These are phyloP conservation scores for Lucilia sericata DNA, from an alignment of 1,140 invertebrate species.

Conservation along the genomic window DNA sequence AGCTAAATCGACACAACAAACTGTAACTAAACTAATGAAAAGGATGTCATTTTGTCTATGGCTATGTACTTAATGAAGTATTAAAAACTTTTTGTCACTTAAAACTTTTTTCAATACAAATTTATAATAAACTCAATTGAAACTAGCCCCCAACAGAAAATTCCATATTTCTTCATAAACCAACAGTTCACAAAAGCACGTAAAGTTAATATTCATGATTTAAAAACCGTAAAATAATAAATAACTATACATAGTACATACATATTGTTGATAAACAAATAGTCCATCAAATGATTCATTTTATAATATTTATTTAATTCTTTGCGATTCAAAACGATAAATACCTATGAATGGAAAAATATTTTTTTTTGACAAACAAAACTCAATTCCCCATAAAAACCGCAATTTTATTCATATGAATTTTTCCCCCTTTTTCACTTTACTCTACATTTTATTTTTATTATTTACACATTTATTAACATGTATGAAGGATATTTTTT, in stretches of 20 bases:
- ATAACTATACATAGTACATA: too few relatives aligned
- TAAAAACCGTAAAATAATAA: not conserved
- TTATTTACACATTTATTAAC: not conserved
- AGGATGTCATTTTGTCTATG: too few relatives aligned
- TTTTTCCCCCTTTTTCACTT: not conserved
- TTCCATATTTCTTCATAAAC: too few relatives aligned
- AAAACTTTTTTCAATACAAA: too few relatives aligned
- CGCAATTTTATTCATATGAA: not conserved
- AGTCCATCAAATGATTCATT: not conserved
- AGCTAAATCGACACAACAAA: too few relatives aligned
- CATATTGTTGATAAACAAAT: not conserved
- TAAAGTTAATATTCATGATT: not conserved
- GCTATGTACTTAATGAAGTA: too few relatives aligned
- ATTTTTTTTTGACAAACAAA: not conserved
- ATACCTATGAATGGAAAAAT: not conserved
- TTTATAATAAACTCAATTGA: too few relatives aligned
- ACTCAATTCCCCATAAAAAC: not conserved
- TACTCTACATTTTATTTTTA: not conserved
- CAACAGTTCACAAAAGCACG: not conserved
- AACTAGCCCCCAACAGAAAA: too few relatives aligned
- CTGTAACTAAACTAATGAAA: too few relatives aligned
- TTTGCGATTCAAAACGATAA: not conserved
- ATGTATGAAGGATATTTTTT: not conserved
- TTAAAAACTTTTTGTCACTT: too few relatives aligned
- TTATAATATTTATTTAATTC: not conserved